Evolutionary conservation across 2,113 vertebrate genomes (phyloP).

Genomic region (Ctenodactylus gundi): DNA sequence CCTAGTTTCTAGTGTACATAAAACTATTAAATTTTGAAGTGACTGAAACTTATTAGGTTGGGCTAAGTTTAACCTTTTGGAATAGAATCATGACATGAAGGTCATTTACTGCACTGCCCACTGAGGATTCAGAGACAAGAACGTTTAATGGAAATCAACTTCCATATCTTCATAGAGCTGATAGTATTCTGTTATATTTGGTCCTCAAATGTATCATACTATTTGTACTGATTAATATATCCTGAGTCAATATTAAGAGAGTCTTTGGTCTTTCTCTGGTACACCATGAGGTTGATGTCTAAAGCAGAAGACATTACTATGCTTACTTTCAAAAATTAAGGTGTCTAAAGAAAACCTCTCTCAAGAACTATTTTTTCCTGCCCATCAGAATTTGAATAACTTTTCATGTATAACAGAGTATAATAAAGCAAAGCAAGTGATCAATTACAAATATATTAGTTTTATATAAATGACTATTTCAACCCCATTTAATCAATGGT

Average conservation of each 20-base stretch:
- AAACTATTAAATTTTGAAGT: background rate
- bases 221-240: background rate
- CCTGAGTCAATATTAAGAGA: background rate
- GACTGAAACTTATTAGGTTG: background rate
- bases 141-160: background rate
- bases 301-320: background rate
- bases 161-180: background rate
- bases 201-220: background rate
- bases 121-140: background rate
- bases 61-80: background rate
- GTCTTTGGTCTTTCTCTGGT: background rate
- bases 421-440: background rate
- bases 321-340: background rate
- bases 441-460: conserved; percentile 1
- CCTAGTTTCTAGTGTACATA: background rate
- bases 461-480: background rate
- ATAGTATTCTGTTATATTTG: background rate
- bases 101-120: background rate
- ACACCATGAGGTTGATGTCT: background rate
- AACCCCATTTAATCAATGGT: background rate
- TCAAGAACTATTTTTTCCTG: background rate
- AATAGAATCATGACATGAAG: background rate
- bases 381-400: background rate
- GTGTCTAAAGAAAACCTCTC: background rate
- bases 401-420: background rate